A percentile compares a stretch with the other conserved stretches of the same genome.
Evolutionary conservation across 2,113 vertebrate species (phyloP).

Genomic region (Desmodus rotundus): DNA sequence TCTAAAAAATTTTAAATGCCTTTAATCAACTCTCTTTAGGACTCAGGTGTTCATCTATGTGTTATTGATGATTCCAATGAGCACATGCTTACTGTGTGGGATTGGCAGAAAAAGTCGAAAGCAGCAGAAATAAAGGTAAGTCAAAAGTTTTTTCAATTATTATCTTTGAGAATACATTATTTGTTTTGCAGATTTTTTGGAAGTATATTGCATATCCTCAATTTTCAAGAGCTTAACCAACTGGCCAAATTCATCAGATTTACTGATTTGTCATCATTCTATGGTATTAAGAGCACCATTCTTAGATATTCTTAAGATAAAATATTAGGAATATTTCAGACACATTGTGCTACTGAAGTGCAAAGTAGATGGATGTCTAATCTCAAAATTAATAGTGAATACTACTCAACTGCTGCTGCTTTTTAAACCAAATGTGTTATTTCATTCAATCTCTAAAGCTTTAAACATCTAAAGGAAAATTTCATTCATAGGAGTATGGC

Average conservation of each 20-base stretch:
- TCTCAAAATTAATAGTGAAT: background rate
- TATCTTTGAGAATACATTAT: background rate
- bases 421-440: background rate
- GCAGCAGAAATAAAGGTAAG: constrained; percentile 97
- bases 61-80: constrained; percentile 98
- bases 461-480: background rate
- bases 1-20: background rate
- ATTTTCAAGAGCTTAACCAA: background rate
- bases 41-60: constrained; percentile 93
- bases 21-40: constrained; percentile 79
- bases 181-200: background rate
- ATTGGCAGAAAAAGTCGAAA: constrained; percentile 96
- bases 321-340: background rate
- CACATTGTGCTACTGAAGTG: background rate
- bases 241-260: background rate
- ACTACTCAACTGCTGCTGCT: background rate
- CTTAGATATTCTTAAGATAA: background rate
- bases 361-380: background rate
- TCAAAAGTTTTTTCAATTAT: background rate
- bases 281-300: background rate
- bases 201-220: background rate
- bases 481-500: background rate
- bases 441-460: constrained; percentile 7
- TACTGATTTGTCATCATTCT: background rate
- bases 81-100: constrained; percentile 98